Conservation (phyloP, 2,113 vertebrate genomes). For the Copsychus sechellarum region DNA sequence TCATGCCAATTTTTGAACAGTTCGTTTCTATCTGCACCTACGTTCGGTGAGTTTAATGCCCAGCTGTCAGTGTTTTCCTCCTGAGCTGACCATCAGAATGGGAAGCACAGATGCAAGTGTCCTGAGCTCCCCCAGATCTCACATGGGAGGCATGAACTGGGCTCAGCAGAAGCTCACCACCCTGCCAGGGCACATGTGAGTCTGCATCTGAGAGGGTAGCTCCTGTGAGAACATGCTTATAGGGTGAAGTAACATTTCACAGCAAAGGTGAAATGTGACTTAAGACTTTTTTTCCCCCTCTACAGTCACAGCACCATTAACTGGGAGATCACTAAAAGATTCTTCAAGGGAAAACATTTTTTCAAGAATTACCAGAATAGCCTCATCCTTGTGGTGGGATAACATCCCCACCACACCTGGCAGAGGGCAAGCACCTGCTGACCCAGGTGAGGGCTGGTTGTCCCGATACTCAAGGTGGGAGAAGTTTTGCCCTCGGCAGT, state of each 20-base stretch:
- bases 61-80: conserved; percentile 27
- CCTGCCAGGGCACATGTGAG: background rate
- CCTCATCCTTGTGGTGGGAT: background rate
- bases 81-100: background rate
- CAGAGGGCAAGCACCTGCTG: background rate
- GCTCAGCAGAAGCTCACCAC: background rate
- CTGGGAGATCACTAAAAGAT: background rate
- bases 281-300: background rate
- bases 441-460: background rate
- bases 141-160: rapidly evolving
- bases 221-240: background rate
- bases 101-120: background rate
- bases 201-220: background rate
- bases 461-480: background rate
- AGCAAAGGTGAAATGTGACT: background rate
- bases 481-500: background rate
- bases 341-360: background rate
- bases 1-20: conserved; percentile 46
- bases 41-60: background rate
- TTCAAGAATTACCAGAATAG: background rate
- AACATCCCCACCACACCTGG: background rate
- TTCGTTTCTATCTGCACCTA: background rate
- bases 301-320: background rate
- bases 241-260: background rate
- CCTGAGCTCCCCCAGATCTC: background rate